Conservation (phyloP, 2,888 invertebrate genomes). For the Dendrolimus pini region DNA sequence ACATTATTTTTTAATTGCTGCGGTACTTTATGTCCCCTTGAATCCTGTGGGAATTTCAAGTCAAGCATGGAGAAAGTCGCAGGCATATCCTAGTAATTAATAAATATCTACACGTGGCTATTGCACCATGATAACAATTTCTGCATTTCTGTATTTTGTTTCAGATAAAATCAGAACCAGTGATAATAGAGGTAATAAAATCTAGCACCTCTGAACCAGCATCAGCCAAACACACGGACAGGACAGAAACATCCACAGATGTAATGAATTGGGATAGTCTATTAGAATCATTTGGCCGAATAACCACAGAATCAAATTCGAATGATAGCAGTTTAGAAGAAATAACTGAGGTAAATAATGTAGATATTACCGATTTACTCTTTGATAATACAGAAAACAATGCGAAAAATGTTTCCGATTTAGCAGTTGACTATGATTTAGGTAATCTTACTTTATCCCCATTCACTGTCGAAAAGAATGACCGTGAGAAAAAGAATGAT, state of each 20-base stretch:
- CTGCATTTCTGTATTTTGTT: constrained; percentile 10
- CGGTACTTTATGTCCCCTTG: no score
- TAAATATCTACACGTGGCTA: no score
- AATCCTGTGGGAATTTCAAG: no score
- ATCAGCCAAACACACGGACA: constrained; percentile 14
- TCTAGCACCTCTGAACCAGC: constrained; percentile 14
- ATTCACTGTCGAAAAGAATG: constrained; percentile 39
- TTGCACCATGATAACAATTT: background rate
- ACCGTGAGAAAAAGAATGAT: constrained; percentile 28
- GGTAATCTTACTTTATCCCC: constrained; percentile 43
- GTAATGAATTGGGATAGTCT: constrained; percentile 65
- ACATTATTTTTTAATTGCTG: no score
- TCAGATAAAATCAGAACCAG: constrained; percentile 39
- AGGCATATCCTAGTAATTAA: no score
- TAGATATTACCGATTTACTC: constrained; percentile 60
- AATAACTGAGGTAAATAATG: constrained; percentile 42
- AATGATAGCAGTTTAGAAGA: constrained; percentile 58
- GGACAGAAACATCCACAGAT: constrained; percentile 17
- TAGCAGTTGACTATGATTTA: constrained; percentile 53
- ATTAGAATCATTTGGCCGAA: constrained; percentile 62
- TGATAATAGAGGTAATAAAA: constrained; percentile 26
- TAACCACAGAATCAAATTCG: constrained; percentile 64
- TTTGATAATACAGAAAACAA: constrained; percentile 47
- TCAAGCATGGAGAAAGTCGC: no score
- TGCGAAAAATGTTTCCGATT: constrained; percentile 32